Percentiles rank a stretch among this genome's conserved stretches.
phyloP scores from a whole-genome alignment of 2,888 invertebrate species.

The Acrobasis consociella region DNA sequence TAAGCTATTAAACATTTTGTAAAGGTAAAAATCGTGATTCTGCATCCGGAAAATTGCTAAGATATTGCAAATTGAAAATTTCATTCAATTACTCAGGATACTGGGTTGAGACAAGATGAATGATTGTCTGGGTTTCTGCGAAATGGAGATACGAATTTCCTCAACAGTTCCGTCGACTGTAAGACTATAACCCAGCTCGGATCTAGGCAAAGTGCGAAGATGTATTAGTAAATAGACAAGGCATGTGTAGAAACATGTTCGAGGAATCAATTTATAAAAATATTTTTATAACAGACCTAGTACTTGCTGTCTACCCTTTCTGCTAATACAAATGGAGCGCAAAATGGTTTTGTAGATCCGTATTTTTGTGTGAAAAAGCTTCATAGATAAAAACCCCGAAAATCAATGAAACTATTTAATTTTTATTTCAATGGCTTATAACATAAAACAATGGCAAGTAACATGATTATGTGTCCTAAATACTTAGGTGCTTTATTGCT shows the following conservation, averaged over 20 bases:
- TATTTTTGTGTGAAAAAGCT: no score
- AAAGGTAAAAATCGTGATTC: background rate
- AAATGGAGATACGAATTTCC: slow-evolving; percentile 17
- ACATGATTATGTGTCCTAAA: no score
- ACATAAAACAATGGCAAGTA: no score
- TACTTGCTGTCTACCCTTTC: no score
- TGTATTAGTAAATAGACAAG: background rate
- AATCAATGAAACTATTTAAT: no score
- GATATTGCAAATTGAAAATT: slow-evolving; percentile 5
- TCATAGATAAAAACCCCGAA: background rate
- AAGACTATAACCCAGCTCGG: slow-evolving; percentile 16
- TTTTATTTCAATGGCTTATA: no score
- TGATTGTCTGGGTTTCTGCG: slow-evolving; percentile 12
- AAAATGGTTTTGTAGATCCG: no score
- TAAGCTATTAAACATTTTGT: background rate
- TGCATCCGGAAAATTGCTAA: background rate
- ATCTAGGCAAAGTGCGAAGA: background rate
- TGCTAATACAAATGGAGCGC: no score
- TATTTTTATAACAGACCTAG: no score
- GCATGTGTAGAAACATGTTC: background rate
- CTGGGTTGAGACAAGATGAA: slow-evolving; percentile 13
- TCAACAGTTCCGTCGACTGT: slow-evolving; percentile 9
- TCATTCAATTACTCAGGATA: slow-evolving; percentile 8
- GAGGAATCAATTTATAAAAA: no score
- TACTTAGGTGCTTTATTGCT: no score